Evolutionary conservation across 2,888 invertebrate species (phyloP).

Genomic region (Phragmatobia fuliginosa): DNA sequence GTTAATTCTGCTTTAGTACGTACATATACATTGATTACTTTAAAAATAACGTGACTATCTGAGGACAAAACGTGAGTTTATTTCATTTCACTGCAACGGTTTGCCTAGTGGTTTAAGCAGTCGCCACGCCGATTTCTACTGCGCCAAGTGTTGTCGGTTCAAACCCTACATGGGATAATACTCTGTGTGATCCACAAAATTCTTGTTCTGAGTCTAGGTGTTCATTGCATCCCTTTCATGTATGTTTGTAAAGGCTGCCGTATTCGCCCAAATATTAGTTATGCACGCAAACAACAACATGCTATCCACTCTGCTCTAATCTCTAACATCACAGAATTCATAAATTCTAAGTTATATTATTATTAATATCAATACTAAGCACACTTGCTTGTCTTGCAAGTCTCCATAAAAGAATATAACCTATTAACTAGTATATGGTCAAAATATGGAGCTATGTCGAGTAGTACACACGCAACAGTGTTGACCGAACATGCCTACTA

Average conservation of each 20-base stretch:
- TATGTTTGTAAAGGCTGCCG: no score
- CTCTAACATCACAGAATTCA: not conserved
- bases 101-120: no score
- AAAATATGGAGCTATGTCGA: not conserved
- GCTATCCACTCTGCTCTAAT: no score
- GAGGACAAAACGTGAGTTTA: not conserved
- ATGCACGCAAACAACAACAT: no score
- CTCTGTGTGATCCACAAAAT: no score
- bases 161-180: no score
- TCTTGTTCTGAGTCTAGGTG: no score
- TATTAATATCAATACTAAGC: not conserved
- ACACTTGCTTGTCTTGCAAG: not conserved
- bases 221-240: no score
- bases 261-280: no score
- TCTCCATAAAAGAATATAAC: not conserved
- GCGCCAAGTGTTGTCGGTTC: no score
- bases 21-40: not conserved
- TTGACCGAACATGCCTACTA: slow-evolving; percentile 63
- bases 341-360: not conserved
- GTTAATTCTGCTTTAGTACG: not conserved
- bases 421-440: not conserved
- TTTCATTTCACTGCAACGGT: no score
- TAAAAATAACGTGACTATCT: not conserved
- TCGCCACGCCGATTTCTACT: no score
- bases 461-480: slow-evolving; percentile 39